Conservation (phyloP, 2,113 vertebrate species). For the Ptilonorhynchus violaceus region DNA sequence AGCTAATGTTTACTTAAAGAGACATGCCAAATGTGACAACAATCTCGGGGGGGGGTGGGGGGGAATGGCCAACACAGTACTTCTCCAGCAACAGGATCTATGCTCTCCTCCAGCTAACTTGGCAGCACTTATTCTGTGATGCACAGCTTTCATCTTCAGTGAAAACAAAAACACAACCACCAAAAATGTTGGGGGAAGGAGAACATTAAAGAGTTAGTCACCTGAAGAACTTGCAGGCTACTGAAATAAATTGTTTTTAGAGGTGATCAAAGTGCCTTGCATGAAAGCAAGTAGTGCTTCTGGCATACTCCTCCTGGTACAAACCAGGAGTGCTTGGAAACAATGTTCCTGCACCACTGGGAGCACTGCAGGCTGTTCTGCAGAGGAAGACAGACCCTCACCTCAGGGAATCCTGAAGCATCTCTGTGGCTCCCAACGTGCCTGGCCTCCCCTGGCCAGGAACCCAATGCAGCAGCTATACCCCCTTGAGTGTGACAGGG, state of each 20-base stretch:
- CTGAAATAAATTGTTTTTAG: background rate
- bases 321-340: background rate
- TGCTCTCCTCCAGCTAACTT: background rate
- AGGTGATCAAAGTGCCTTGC: background rate
- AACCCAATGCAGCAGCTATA: background rate
- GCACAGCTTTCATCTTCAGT: background rate
- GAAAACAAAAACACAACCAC: background rate
- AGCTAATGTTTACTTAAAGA: background rate
- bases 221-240: background rate
- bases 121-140: background rate
- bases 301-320: background rate
- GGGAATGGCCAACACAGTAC: background rate
- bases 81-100: background rate
- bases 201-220: background rate
- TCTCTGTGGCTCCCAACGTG: background rate
- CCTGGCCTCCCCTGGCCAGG: background rate
- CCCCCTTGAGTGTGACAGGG: fast-evolving
- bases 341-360: background rate
- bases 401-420: fast-evolving
- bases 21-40: background rate
- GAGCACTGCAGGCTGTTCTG: background rate
- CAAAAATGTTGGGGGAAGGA: background rate
- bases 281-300: background rate
- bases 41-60: fast-evolving
- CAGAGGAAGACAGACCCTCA: background rate